Conservation (phyloP, 1,140 invertebrate genomes). For the Pseudomyrmex dendroicus region DNA sequence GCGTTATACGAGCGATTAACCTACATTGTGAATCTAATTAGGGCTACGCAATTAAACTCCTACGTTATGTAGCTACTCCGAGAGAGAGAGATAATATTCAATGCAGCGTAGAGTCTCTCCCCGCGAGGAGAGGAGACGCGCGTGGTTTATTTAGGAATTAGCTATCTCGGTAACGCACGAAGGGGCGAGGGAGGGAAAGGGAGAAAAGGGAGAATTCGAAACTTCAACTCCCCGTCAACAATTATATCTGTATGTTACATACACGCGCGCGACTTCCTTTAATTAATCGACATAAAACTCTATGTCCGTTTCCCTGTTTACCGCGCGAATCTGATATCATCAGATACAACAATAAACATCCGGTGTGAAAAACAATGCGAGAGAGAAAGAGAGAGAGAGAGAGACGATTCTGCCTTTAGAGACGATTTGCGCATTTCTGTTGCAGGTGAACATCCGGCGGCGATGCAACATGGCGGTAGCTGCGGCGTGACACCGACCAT, state of each 20-base stretch:
- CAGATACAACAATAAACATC: no score
- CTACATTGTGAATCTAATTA: conserved; percentile 59
- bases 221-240: background rate
- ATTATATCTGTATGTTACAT: conserved; percentile 2
- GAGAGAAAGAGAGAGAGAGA: background rate
- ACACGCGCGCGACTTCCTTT: no score
- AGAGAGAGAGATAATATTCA: conserved; percentile 46
- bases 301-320: no score
- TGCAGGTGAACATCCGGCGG: conserved; percentile 87
- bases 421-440: conserved; percentile 55
- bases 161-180: background rate
- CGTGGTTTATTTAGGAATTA: conserved; percentile 49
- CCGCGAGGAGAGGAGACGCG: background rate
- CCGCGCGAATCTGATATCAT: background rate
- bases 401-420: background rate
- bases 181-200: no score
- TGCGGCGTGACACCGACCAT: conserved; percentile 78
- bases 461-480: conserved; percentile 87
- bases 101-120: conserved; percentile 28
- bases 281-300: no score
- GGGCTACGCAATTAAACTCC: conserved; percentile 51
- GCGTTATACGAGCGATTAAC: conserved; percentile 53
- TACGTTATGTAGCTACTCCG: conserved; percentile 51
- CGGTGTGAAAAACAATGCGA: no score
- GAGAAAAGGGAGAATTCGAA: background rate